These are phyloP conservation scores for Hypsopygia costalis DNA, from an alignment of 2,888 invertebrate species.

Conservation along the genomic window DNA sequence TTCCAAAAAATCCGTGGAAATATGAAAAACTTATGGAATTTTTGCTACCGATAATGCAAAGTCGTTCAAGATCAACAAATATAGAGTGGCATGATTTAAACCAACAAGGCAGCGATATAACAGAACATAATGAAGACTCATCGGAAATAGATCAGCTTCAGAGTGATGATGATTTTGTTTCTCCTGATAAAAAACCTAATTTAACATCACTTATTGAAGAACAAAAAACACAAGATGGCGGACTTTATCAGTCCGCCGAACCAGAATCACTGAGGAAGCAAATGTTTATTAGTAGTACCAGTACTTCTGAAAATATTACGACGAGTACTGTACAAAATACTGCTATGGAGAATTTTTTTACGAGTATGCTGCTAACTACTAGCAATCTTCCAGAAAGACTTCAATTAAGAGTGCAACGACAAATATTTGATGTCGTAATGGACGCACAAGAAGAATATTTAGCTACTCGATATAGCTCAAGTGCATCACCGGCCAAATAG, in stretches of 20 bases:
- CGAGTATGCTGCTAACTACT: slow-evolving; percentile 2
- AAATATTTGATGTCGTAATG: slow-evolving; percentile 2
- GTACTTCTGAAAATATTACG: too few species aligned
- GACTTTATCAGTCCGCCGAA: neutral
- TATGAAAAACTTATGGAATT: slow-evolving; percentile 6
- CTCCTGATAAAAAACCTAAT: neutral
- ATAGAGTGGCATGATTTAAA: neutral
- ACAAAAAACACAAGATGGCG: slow-evolving; percentile 1
- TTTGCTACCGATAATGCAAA: slow-evolving; percentile 5
- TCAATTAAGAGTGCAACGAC: slow-evolving; percentile 3
- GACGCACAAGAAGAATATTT: neutral
- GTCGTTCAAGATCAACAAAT: neutral
- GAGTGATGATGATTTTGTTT: neutral
- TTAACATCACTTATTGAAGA: slow-evolving; percentile 1
- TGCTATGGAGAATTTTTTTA: slow-evolving; percentile 2
- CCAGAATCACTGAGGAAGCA: too few species aligned
- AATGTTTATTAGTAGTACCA: too few species aligned
- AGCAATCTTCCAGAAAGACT: slow-evolving; percentile 2
- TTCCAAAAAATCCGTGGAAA: slow-evolving; percentile 5
- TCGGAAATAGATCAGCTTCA: slow-evolving; percentile 2
- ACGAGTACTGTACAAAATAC: neutral
- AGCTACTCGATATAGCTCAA: neutral
- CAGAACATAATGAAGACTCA: slow-evolving; percentile 3
- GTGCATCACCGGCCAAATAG: too few species aligned
- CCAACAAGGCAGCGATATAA: neutral